These are phyloP conservation scores for Papilio glaucus DNA, from an alignment of 1,140 invertebrate species.

Conservation along the genomic window DNA sequence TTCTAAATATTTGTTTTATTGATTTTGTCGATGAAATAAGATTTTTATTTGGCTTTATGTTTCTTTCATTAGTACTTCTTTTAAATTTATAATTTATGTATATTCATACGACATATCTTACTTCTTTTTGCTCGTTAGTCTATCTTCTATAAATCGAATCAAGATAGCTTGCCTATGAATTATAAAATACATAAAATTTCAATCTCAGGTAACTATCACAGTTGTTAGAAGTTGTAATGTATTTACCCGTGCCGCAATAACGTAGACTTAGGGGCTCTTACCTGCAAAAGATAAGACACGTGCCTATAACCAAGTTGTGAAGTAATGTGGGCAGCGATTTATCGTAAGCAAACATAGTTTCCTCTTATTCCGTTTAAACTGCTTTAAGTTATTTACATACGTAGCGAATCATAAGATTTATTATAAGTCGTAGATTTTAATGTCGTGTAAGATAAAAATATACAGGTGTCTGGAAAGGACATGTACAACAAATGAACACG, in stretches of 20 bases:
- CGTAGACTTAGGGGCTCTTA: not conserved
- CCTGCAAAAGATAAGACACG: slow-evolving; percentile 9
- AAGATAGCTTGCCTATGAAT: not conserved
- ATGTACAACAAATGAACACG: no score
- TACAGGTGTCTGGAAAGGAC: no score
- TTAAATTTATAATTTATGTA: no score
- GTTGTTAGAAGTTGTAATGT: slow-evolving; percentile 13
- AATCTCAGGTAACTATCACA: not conserved
- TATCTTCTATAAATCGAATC: no score
- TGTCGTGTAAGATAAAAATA: no score
- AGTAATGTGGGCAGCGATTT: not conserved
- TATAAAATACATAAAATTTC: not conserved
- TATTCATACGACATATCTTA: no score
- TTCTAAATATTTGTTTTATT: no score
- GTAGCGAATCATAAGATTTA: not conserved
- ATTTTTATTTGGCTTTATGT: no score
- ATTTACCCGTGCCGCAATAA: not conserved
- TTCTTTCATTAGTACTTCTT: no score
- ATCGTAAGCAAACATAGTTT: slow-evolving; percentile 4
- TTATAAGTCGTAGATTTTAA: not conserved
- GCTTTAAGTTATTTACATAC: not conserved
- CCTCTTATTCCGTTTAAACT: not conserved
- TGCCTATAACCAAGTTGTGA: slow-evolving; percentile 9
- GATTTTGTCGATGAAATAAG: no score
- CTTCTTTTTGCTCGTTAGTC: no score